phyloP scores from a whole-genome alignment of 37 sponge, comb jelly and placozoan species.

The Oscarella lobularis region DNA sequence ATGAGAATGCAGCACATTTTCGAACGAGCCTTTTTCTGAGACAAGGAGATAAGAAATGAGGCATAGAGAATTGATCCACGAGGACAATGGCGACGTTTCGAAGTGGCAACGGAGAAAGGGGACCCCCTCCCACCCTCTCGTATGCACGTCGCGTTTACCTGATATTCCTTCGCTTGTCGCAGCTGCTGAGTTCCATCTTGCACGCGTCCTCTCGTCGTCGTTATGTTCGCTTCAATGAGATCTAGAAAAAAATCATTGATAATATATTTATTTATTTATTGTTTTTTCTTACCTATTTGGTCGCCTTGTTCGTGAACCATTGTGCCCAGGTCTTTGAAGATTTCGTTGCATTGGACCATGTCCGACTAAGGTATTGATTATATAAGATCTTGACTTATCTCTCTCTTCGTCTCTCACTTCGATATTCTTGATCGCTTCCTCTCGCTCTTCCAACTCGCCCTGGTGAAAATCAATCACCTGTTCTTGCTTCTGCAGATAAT shows the following conservation, averaged over 20 bases:
- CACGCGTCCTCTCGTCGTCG: neutral
- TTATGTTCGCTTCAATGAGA: neutral
- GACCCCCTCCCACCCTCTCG: no score
- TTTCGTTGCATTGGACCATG: neutral
- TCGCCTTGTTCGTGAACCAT: constrained; percentile 2
- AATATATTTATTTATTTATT: neutral
- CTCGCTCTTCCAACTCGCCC: neutral
- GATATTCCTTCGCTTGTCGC: neutral
- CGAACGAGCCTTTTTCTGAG: neutral
- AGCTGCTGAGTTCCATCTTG: neutral
- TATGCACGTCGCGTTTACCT: no score
- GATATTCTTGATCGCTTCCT: neutral
- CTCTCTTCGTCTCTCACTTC: neutral
- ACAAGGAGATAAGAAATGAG: neutral
- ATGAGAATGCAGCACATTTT: neutral
- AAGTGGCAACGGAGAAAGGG: no score
- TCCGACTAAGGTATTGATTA: no score
- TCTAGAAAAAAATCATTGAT: neutral
- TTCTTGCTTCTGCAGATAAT: neutral
- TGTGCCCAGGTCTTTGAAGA: neutral
- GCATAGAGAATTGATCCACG: no score
- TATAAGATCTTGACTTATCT: neutral
- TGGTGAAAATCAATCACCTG: neutral
- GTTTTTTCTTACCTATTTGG: constrained; percentile 5
- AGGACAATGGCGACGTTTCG: no score